Evolutionary conservation across 2,888 invertebrate genomes (phyloP), one percentile per base, ranked within the genome.

Genomic region (Agonopterix arenella): DNA sequence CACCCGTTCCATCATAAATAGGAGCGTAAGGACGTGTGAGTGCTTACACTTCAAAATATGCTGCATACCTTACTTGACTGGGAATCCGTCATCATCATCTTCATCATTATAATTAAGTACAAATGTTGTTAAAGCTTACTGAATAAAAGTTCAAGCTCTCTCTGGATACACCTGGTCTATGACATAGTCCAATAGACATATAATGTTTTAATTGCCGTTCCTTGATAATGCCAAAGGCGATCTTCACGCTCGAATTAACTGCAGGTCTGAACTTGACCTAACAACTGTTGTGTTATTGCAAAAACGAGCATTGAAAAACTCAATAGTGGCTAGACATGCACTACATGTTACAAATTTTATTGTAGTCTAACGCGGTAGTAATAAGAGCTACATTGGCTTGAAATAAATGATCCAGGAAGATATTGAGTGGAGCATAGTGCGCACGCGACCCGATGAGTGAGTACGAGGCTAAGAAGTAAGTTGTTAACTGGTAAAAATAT

Each of bases 231-330:
- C 53, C 50, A 46, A 52, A 46, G 44, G 18, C 47, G 50, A 49
- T 57, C 53, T 58, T 55, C 58, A 73, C 64, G 71, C 65, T 62
- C 52, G 59, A 61, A 59, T 64, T 59, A 58, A 58, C 57, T 58
- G 56, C 75, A 59, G 54, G 76, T 76, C 61, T 70, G 65, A 70
- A 74, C 76, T 75, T 76, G 76, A 76, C 76, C 74, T 61, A 68
- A 62, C 66, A 65, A 61, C 40, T 10, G 40, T n/a, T 40, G 61
- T 61, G 55, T 54, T 55, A 58, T 61, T 58, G 58, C 54, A 55
- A 52, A 54, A 56, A 45, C 37, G 47, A 48, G 51, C 53, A 63
- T 59, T 62, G 59, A 49, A 55, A 56, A 51, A 50, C 55, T 62
- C 56, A 62, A 59, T 60, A 60, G 62, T 59, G 56, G 56, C 63